Percentiles rank a stretch among this genome's conserved stretches.
Evolutionary conservation across 2,113 vertebrate genomes (phyloP).

Genomic region (Numenius arquata): DNA sequence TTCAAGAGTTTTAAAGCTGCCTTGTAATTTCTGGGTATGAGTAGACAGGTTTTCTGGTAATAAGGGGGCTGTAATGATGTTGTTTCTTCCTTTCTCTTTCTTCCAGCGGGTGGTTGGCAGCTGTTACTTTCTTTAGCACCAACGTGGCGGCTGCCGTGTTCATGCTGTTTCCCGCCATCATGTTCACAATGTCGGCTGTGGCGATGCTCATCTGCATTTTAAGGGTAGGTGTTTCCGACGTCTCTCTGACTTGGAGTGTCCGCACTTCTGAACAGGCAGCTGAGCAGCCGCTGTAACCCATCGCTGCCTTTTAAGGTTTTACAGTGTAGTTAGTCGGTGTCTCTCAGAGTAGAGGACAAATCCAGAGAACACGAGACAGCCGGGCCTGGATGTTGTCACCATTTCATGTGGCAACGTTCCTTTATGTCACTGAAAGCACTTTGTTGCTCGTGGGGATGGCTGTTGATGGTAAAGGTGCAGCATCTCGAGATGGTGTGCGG

Average conservation of each 20-base stretch:
- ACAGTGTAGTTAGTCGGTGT: not conserved
- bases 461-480: not conserved
- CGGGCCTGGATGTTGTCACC: not conserved
- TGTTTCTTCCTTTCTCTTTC: not conserved
- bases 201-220: conserved; percentile 83
- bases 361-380: not conserved
- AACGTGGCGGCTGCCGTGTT: conserved; percentile 83
- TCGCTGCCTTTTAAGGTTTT: not conserved
- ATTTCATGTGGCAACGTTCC: not conserved
- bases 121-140: conserved; percentile 78
- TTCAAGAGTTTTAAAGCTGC: not conserved
- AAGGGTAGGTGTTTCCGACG: conserved; percentile 75
- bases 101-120: conserved; percentile 88
- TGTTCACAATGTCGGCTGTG: conserved; percentile 83
- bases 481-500: not conserved
- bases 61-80: not conserved
- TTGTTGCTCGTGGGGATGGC: not conserved
- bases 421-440: not conserved
- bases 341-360: not conserved
- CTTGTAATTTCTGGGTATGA: not conserved
- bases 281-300: not conserved
- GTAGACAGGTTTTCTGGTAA: not conserved
- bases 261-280: not conserved
- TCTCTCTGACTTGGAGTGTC: not conserved
- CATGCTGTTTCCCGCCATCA: conserved; percentile 88